Evolutionary conservation across 2,888 invertebrate species (phyloP).

Genomic region (Acanthosepion pharaonis): DNA sequence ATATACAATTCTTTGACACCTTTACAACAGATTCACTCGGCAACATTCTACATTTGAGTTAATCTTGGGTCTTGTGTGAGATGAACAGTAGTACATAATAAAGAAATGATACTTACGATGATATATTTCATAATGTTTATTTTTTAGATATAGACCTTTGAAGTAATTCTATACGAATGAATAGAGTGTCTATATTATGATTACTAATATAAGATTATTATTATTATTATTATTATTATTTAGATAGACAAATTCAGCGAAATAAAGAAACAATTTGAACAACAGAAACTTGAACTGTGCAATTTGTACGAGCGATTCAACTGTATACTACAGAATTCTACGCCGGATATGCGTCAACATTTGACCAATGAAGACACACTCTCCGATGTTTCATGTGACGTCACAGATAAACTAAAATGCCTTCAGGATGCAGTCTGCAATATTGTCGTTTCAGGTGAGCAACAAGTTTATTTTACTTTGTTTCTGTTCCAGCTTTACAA

Average conservation of each 20-base stretch:
- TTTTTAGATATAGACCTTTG: no score
- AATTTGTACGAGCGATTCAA: neutral
- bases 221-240: neutral
- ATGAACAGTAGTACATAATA: no score
- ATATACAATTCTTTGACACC: no score
- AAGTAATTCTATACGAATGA: no score
- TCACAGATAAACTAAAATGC: neutral
- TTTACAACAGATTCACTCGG: no score
- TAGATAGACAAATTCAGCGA: neutral
- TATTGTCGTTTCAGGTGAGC: constrained; percentile 14
- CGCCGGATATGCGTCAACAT: neutral
- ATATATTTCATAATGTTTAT: no score
- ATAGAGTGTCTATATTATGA: no score
- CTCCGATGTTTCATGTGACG: neutral
- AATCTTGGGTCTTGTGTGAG: no score
- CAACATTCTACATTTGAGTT: no score
- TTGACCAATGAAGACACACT: neutral
- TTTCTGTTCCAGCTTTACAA: no score
- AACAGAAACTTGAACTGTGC: neutral
- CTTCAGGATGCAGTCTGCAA: neutral
- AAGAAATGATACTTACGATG: no score
- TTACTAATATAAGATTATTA: neutral
- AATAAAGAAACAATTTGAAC: neutral
- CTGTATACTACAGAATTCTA: neutral
- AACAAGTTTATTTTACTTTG: neutral